Base-by-base conservation (phyloP, 2,888 invertebrate species). In the Pandemis cinnamomeana region DNA sequence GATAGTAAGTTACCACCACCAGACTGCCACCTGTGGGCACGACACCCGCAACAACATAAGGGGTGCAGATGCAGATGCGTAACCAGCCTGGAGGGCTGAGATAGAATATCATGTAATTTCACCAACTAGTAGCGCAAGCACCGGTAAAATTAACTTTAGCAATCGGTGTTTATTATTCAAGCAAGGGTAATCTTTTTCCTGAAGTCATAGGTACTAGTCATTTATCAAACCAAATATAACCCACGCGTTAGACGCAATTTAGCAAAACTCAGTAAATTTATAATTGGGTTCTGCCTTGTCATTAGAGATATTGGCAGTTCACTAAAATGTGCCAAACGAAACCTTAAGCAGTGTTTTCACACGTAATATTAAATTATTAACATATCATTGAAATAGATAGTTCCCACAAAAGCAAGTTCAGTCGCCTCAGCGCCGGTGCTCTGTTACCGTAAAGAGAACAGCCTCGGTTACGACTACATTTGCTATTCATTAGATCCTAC, bases 401-500 rank as follows among this genome's bases (percentile, higher is more conserved):
- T 20, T 55, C 55, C 55, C 76, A 77, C 76, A 74, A 77, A 77
- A 80, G 72, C 78, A 81, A 75, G 82, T 82, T 81, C 81, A 84
- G 80, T 81, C 80, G 82, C 82, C 81, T 84, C 82, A 78, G 83
- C 80, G 78, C 78, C 79, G 77, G 78, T 76, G 79, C 76, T 74
- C 75, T 72, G 75, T 81, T 80, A 81, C 84, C 83, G 82, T 86
- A 86, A 83, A 84, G 79, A 84, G 84, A 84, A 83, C 83, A 84
- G 78, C 84, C 85, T 86, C 85, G 80, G 83, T 85, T 85, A 84
- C 86, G 79, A 85, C 83, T 83, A 82, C 86, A 88, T 90, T 90
- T 89, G 84, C 84, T 90, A 90, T 91, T 91, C 89, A 91, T 91
- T 91, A 89, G 87, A 88, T 85, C 87, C 84, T 80, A 85, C 87